These are phyloP conservation scores for Labroides dimidiatus DNA, from an alignment of 2,797 vertebrate species.

Conservation along the genomic window DNA sequence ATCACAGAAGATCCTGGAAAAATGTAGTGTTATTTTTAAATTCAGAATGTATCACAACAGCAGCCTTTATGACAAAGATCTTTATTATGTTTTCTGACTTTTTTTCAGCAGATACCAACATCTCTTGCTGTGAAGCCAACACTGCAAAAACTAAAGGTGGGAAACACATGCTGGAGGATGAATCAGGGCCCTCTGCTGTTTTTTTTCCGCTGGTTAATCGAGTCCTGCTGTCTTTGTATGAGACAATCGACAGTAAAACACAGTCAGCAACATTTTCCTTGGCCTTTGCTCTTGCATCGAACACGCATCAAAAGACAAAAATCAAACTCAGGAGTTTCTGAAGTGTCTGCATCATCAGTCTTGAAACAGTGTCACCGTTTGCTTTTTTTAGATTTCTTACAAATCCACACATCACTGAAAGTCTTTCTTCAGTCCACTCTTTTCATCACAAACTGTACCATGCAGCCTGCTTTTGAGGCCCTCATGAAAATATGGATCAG, in stretches of 20 bases:
- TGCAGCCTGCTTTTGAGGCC: neutral
- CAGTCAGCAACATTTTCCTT: slow-evolving; percentile 8
- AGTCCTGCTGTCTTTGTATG: neutral
- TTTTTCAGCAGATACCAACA: no score
- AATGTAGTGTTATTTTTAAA: no score
- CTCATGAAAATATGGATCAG: slow-evolving; percentile 4
- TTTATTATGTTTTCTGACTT: no score
- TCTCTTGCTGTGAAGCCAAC: neutral
- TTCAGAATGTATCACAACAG: no score
- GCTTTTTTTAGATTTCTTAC: no score
- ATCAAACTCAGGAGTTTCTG: no score
- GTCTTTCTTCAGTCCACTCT: neutral
- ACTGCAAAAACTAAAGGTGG: neutral
- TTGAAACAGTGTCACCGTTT: neutral
- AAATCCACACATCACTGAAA: no score
- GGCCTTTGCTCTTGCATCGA: slow-evolving; percentile 37
- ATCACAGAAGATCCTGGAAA: no score
- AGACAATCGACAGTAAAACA: neutral
- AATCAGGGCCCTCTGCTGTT: neutral
- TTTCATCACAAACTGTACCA: slow-evolving; percentile 16
- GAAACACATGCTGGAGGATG: no score
- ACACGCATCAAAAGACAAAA: slow-evolving; percentile 1
- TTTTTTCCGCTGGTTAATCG: neutral
- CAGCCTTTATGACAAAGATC: no score
- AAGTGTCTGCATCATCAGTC: slow-evolving; percentile 24